phyloP scores from a whole-genome alignment of 2,888 invertebrate species.

The Branchipolynoe longqiensis region DNA sequence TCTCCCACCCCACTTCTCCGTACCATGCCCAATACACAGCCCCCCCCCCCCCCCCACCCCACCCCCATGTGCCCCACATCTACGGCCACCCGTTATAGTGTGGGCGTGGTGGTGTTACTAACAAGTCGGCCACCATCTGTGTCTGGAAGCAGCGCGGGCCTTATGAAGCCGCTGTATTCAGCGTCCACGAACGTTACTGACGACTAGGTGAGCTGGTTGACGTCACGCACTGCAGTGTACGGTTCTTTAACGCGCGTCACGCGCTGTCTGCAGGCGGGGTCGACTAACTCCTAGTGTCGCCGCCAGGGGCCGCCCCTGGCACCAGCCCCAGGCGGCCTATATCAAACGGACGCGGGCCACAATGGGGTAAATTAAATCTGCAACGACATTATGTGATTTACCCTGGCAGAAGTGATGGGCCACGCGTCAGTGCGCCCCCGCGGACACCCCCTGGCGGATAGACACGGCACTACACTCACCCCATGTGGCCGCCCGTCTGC shows the following conservation, averaged over 20 bases:
- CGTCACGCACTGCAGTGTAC: no score
- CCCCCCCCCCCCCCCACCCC: neutral
- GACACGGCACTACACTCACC: slow-evolving; percentile 7
- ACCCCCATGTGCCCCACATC: neutral
- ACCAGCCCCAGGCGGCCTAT: slow-evolving; percentile 25
- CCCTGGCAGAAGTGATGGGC: slow-evolving; percentile 47
- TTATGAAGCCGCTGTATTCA: no score
- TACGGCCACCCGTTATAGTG: neutral
- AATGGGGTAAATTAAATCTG: slow-evolving; percentile 56
- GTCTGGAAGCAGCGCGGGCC: no score
- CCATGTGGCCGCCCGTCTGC: no score
- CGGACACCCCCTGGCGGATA: slow-evolving; percentile 30
- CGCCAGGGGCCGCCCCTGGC: neutral
- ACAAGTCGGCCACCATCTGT: no score
- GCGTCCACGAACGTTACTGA: no score
- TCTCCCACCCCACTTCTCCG: neutral
- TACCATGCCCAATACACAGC: neutral
- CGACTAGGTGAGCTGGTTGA: no score
- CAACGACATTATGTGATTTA: slow-evolving; percentile 50
- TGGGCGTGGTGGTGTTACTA: neutral
- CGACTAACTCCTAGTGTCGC: no score
- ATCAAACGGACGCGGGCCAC: slow-evolving; percentile 13
- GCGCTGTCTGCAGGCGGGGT: no score
- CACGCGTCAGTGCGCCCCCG: slow-evolving; percentile 20
- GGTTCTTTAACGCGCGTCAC: no score